phyloP scores from a whole-genome alignment of 2,113 vertebrate species.

The Caranx melampygus region DNA sequence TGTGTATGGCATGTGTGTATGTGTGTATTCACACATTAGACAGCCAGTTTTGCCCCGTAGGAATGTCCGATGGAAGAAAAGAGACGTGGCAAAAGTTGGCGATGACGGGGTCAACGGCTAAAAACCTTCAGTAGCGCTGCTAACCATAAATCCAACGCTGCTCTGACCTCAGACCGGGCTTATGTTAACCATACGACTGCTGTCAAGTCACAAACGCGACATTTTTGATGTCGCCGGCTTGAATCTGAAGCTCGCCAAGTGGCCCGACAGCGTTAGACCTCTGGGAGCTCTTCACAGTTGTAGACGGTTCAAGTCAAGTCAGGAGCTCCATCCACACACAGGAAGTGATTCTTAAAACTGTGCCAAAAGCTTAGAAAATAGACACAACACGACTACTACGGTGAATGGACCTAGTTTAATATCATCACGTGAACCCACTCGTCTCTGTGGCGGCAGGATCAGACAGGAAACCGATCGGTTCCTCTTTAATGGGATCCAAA shows the following conservation, averaged over 20 bases:
- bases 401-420: neutral
- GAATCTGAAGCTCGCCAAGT: neutral
- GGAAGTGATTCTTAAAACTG: neutral
- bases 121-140: conserved; percentile 4
- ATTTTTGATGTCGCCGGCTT: neutral
- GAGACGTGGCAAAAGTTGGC: neutral
- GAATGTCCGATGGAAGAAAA: neutral
- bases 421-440: neutral
- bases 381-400: neutral
- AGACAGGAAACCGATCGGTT: neutral
- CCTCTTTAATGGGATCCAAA: no score
- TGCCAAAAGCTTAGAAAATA: conserved; percentile 2
- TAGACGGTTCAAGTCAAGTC: neutral
- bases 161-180: neutral
- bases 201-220: neutral
- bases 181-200: neutral
- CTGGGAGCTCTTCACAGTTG: neutral
- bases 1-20: conserved; percentile 16
- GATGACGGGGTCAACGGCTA: neutral
- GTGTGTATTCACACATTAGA: conserved; percentile 14
- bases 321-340: neutral
- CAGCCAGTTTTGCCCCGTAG: neutral
- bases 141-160: neutral
- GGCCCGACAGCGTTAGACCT: neutral
- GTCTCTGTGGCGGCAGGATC: neutral